Evolutionary conservation across 1,140 invertebrate genomes (phyloP), one percentile per base, ranked within the genome.

Genomic region (Papilio polytes): DNA sequence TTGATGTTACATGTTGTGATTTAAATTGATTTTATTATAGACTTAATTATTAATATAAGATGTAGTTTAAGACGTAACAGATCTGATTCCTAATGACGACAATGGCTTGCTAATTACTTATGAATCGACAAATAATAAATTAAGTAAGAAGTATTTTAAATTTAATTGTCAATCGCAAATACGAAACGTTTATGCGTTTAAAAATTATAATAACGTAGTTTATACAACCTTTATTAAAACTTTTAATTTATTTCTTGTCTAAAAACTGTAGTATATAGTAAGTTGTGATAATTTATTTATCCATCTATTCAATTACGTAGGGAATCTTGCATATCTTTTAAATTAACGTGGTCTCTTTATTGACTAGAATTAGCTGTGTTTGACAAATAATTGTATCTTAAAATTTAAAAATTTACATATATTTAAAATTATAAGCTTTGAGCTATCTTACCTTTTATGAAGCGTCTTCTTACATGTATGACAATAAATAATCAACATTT

Each of bases 141-240:
- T 80, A 84, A 77, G 80, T 81, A 84, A 80, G 89, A 83, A 79
- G 84, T 87, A 85, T 83, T 86, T 87, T 63, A 84, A 80, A 81
- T 70, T 86, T 87, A 82, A 89, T 89, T 94, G 93, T 89, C 93
- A 94, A 94, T 94, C 93, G 92, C 92, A 94, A 94, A 90, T 91
- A 89, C 83, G 74, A 74, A 72, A 48, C 48, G 72, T 82, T 26
- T 63, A 70, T 70, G 22, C 22, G 63, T 26, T 70, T 76, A 22
- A 63, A 63, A 36, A 44, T 63, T 41, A 63, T 20, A 41, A 3
- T 36, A 18, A 77, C 12, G 74, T 74, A 76, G 63, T 7, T 36
- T 70, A 70, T 31, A 48, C 26, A 70, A 70, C 15, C 63, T 18
- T 70, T 13, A 70, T 15, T 70, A 70, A 26, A 31, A 15, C 12